phyloP scores from a whole-genome alignment of 2,888 invertebrate genomes.

The Ophion obscuratus region DNA sequence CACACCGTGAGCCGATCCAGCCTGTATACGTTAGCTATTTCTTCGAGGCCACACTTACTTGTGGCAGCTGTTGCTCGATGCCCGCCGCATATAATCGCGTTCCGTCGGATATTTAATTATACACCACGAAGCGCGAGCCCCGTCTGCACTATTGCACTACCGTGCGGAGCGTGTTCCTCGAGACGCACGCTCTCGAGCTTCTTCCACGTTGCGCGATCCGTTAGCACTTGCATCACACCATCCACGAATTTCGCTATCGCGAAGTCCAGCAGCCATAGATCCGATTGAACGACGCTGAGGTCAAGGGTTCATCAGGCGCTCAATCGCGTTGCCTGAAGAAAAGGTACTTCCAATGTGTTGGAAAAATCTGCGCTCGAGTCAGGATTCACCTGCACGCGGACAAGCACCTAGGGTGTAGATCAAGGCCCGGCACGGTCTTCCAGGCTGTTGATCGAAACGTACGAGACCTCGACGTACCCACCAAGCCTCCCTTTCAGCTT shows the following conservation, averaged over 20 bases:
- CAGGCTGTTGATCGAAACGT: slow-evolving; percentile 12
- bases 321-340: too few relatives aligned
- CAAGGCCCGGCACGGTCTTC: background rate
- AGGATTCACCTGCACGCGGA: background rate
- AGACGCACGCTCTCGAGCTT: slow-evolving; percentile 6
- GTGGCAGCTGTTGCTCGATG: slow-evolving; percentile 34
- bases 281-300: background rate
- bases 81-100: slow-evolving; percentile 55
- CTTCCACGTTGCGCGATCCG: slow-evolving; percentile 12
- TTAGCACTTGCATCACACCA: slow-evolving; percentile 16
- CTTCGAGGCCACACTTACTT: slow-evolving; percentile 51
- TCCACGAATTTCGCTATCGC: background rate
- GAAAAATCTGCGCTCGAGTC: background rate
- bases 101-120: slow-evolving; percentile 66
- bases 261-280: background rate
- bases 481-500: slow-evolving; percentile 12
- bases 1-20: slow-evolving; percentile 48
- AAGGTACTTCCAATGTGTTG: too few relatives aligned
- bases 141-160: slow-evolving; percentile 49
- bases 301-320: too few relatives aligned
- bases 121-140: slow-evolving; percentile 52
- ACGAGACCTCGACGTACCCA: background rate
- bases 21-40: slow-evolving; percentile 53
- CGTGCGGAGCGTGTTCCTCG: slow-evolving; percentile 16
- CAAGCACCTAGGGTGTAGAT: slow-evolving; percentile 30